Conservation (phyloP, 2,888 invertebrate species). For the Nomada lathburiana region DNA sequence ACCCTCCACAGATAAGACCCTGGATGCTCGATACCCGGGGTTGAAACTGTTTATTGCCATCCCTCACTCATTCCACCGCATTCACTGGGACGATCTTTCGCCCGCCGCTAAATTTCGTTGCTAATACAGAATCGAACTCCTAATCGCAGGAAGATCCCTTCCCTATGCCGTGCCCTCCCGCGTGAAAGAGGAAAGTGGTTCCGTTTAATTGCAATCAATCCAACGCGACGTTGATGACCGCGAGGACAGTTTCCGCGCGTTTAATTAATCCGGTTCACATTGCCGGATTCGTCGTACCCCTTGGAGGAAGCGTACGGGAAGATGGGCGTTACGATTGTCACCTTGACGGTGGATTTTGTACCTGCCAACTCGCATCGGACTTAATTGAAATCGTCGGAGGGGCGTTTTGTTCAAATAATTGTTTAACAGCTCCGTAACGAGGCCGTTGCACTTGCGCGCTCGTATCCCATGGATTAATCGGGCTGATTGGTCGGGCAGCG, state of each 20-base stretch:
- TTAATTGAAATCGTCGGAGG: not conserved
- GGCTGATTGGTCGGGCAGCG: not conserved
- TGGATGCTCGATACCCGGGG: conserved; percentile 37
- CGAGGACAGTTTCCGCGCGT: not conserved
- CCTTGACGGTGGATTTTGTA: not conserved
- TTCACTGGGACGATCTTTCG: not conserved
- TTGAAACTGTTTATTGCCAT: conserved; percentile 25
- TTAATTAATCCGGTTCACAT: conserved; percentile 30
- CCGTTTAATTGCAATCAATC: conserved; percentile 25
- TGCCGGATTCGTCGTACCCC: not conserved
- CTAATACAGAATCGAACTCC: too few species aligned
- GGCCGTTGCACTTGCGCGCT: not conserved
- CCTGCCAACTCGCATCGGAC: not conserved
- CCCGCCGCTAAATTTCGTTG: not conserved
- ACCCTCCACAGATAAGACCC: conserved; percentile 31
- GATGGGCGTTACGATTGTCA: not conserved
- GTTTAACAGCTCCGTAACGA: not conserved
- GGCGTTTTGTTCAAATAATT: not conserved
- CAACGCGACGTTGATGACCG: not conserved
- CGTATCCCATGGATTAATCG: too few species aligned
- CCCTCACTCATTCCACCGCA: not conserved
- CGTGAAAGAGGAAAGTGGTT: not conserved
- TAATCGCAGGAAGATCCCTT: too few species aligned
- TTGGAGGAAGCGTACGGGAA: not conserved
- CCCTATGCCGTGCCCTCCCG: too few species aligned